phyloP scores from a whole-genome alignment of 2,113 vertebrate species.

The Sula dactylatra region DNA sequence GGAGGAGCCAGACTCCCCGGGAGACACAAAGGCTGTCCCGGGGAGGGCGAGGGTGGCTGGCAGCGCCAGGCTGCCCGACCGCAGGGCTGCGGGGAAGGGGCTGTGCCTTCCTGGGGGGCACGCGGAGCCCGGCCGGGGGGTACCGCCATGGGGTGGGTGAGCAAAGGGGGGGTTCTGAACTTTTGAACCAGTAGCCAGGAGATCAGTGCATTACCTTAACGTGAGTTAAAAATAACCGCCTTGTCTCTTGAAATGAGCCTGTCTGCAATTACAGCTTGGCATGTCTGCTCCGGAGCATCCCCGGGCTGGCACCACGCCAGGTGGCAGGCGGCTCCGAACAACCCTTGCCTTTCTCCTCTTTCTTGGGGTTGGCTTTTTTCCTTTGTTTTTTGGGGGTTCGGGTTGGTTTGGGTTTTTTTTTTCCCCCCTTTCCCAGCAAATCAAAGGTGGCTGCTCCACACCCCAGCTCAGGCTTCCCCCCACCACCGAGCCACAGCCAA shows the following conservation, averaged over 20 bases:
- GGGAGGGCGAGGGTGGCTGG: not conserved
- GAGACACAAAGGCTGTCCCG: not conserved
- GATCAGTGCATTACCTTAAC: constrained; percentile 77
- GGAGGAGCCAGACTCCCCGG: not conserved
- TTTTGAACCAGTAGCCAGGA: constrained; percentile 72
- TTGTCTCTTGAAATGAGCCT: constrained; percentile 76
- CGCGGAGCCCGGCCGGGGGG: accelerated
- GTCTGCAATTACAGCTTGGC: constrained; percentile 81
- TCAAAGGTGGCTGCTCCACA: not conserved
- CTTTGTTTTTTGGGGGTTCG: not conserved
- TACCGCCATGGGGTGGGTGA: accelerated
- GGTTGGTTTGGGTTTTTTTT: too few relatives aligned
- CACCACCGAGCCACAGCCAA: not conserved
- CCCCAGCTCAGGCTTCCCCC: not conserved
- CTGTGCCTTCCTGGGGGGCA: accelerated
- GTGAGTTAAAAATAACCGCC: constrained; percentile 78
- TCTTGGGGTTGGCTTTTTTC: not conserved
- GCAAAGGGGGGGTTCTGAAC: constrained; percentile 45
- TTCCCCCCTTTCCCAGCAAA: not conserved
- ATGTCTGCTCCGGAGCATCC: constrained; percentile 74
- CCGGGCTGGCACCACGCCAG: constrained; percentile 73
- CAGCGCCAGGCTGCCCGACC: not conserved
- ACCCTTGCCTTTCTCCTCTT: not conserved
- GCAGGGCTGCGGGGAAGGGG: accelerated
- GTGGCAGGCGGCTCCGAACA: constrained; percentile 65